These are phyloP conservation scores for Bombus superbus DNA, from an alignment of 1,140 invertebrate species.

Conservation along the genomic window DNA sequence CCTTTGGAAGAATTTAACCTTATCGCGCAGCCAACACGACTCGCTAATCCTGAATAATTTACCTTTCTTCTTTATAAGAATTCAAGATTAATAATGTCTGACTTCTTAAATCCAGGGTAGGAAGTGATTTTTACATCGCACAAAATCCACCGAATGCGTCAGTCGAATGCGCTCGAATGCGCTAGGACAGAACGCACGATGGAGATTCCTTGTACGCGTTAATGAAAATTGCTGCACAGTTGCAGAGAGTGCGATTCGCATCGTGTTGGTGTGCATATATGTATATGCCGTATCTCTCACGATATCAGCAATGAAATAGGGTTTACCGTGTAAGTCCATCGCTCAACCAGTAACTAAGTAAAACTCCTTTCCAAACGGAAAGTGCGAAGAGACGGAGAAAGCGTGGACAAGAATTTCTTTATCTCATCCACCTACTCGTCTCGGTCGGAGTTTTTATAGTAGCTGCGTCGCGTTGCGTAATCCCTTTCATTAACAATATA, in stretches of 20 bases:
- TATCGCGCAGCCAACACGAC: neutral
- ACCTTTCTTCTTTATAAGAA: neutral
- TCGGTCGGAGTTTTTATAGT: neutral
- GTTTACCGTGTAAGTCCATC: neutral
- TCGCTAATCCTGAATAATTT: slow-evolving; percentile 2
- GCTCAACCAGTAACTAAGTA: neutral
- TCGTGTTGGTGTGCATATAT: neutral
- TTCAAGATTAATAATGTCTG: slow-evolving; percentile 2
- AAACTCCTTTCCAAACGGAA: slow-evolving; percentile 8
- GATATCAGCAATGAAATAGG: neutral
- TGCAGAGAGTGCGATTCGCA: neutral
- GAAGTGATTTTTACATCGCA: too few relatives aligned
- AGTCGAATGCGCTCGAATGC: neutral
- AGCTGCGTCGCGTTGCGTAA: neutral
- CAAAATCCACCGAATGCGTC: too few relatives aligned
- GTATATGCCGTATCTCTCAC: too few relatives aligned
- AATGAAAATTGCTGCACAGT: slow-evolving; percentile 12
- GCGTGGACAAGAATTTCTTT: slow-evolving; percentile 25
- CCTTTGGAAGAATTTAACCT: slow-evolving; percentile 29
- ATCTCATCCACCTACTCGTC: slow-evolving; percentile 16
- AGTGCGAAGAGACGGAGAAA: slow-evolving; percentile 21
- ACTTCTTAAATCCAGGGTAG: neutral
- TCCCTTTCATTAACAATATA: slow-evolving; percentile 6
- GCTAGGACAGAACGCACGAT: neutral
- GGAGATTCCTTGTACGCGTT: slow-evolving; percentile 12